Percentiles rank a stretch among this genome's conserved stretches.
Conservation (phyloP, 37 sponge, comb jelly and placozoan species). For the Aplysina aerophoba region DNA sequence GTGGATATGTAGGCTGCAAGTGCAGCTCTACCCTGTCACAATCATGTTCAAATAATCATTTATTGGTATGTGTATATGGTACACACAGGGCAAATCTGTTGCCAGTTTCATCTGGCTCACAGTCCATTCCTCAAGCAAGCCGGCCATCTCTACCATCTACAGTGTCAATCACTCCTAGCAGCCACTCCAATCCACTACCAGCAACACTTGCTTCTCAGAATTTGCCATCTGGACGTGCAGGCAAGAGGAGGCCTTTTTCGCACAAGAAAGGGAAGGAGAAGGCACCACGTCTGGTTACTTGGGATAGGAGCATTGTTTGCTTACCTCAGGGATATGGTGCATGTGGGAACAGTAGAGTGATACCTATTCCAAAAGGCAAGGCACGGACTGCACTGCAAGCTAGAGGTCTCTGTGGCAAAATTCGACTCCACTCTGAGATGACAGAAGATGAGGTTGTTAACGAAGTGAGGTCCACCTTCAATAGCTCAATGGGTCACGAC, state of each 20-base stretch:
- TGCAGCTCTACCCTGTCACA: too few species aligned
- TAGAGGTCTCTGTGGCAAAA: not conserved
- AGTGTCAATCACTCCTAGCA: not conserved
- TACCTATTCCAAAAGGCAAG: conserved; percentile 17
- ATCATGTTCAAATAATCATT: too few species aligned
- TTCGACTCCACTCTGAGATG: not conserved
- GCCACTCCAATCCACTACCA: not conserved
- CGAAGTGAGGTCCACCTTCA: conserved; percentile 1
- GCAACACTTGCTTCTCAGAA: not conserved
- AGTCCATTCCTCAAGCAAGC: too few species aligned
- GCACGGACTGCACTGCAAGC: conserved; percentile 18
- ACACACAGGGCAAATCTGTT: too few species aligned
- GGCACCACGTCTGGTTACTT: conserved; percentile 16
- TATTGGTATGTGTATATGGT: too few species aligned
- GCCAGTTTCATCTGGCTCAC: too few species aligned
- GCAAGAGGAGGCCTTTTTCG: not conserved
- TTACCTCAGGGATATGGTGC: not conserved
- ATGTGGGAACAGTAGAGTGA: not conserved
- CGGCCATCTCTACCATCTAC: not conserved
- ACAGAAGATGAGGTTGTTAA: not conserved
- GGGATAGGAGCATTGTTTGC: conserved; percentile 29
- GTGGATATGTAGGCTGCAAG: too few species aligned
- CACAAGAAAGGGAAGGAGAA: conserved; percentile 8
- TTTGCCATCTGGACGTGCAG: not conserved
- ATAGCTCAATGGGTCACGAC: not conserved